Conservation (phyloP, 1,140 invertebrate genomes). For the Calosoma granatense region DNA sequence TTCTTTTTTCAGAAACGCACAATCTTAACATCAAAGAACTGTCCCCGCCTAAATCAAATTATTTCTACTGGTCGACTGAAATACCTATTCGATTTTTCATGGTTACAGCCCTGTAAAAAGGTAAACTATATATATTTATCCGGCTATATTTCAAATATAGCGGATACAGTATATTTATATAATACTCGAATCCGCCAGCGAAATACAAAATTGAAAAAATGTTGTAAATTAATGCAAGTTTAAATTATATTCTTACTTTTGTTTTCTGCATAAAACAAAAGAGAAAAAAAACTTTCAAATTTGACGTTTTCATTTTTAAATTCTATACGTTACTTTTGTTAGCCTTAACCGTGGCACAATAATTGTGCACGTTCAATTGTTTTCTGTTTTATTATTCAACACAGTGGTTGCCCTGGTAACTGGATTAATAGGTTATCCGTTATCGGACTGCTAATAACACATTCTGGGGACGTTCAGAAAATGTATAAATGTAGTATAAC, state of each 20-base stretch:
- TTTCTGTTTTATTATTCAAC: no score
- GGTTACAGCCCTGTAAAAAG: not conserved
- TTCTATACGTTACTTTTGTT: no score
- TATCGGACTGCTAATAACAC: no score
- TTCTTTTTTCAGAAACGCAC: constrained; percentile 9
- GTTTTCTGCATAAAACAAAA: not conserved
- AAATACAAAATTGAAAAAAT: not conserved
- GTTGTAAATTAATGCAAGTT: not conserved
- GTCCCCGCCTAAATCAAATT: constrained; percentile 14
- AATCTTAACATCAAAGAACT: constrained; percentile 7
- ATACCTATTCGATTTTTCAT: constrained; percentile 8
- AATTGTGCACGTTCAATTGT: no score
- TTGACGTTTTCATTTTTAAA: no score
- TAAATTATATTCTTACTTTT: not conserved
- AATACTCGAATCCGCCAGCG: not conserved
- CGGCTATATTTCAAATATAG: not conserved
- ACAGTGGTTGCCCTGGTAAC: no score
- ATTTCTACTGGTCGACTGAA: constrained; percentile 19
- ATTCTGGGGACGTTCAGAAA: no score
- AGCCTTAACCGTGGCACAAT: no score
- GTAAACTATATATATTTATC: not conserved
- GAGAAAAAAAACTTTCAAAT: no score
- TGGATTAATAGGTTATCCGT: no score
- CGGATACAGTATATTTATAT: not conserved
- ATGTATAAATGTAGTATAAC: no score